Evolutionary conservation across 2,113 vertebrate genomes (phyloP), one percentile per base, ranked within the genome.

Genomic region (Meriones unguiculatus): DNA sequence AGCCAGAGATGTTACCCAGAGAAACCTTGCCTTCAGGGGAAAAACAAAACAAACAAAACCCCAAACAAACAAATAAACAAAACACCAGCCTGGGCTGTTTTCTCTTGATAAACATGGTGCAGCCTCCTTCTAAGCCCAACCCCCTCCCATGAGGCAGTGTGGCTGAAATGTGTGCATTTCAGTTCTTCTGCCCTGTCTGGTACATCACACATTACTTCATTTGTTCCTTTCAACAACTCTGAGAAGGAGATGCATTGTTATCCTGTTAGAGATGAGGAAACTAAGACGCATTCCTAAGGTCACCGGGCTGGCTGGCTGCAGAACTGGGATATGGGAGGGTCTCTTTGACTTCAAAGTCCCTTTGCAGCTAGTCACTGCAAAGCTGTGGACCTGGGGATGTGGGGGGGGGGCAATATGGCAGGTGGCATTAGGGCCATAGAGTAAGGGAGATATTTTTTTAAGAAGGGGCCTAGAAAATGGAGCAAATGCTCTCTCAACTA

Each of bases 221-320:
- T 90, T 85, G 46, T 52, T 70, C 41, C 38, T 78, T 22, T 22
- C 2, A 59, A 64, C 4, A 57, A 84, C 2, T 20, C 78, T 52
- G 38, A 59, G 75, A 72, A 95, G 54, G 9, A 70, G 52, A 80
- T 28, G 38, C 54, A 67, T 64, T 30, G 72, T 67, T 89, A 81
- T 59, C 7, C 38, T 70, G 82, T 89, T 93, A 65, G 35, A 82
- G 77, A 59, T 25, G 59, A 87, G 54, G 82, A 77, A 86, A 94
- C 5, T 0, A 70, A 64, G 41, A 35, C 35, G 78, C 28, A 41
- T n/a, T 12, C 8, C n/a, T 1, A 25, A 92, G 52, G 89, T 72
- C 18, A 50, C 38, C 32, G 64, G 52, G 35, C 25, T 57, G 46
- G 52, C 32, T 64, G 28, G 87, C 2, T 87, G 64, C 75, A 91